Evolutionary conservation across 2,113 vertebrate genomes (phyloP), one percentile per base, ranked within the genome.

Genomic region (Grammomys surdaster): DNA sequence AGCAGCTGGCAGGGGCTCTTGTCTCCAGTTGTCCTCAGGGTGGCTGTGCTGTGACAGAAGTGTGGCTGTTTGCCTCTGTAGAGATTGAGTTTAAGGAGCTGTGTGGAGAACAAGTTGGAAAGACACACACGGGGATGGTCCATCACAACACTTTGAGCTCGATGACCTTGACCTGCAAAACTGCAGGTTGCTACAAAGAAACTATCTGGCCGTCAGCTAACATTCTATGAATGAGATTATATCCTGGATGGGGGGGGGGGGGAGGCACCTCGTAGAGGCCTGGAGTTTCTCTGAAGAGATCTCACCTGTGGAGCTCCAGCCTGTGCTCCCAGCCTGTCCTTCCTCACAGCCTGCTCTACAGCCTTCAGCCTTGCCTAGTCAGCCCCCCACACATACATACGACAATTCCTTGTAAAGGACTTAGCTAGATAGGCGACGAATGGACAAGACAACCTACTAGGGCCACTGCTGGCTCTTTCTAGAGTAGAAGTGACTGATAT

Each of bases 31-130:
- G 76, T 40, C 84, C 28, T 8, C 33, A 78, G 81, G 33, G 26
- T 20, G 40, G 80, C 1, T 58, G 33, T 46, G 54, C 70, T 58
- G 36, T 11, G 22, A 48, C 33, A 51, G 69, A 70, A 87, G 16
- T 11, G 43, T 28, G n/a, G 63, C 56, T 67, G 60, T 9, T 82
- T 33, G 58, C 24, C 43, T n/a, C 58, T 90, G 58, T 89, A 67
- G 36, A 95, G 72, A 69, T 40, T 48, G 86, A 33, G 22, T 77
- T 82, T 96, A 78, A 63, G 75, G 51, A 92, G 56, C 10, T 88
- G 56, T 77, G 58, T 43, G 33, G 56, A 36, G 91, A 92, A 36
- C 89, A 75, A 43, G 24, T 5, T 10, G 40, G 16, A 43, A 67
- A 92, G 76, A 93, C n/a, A 11, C 78, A 40, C 84, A 60, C 88